Evolutionary conservation across 2,797 vertebrate genomes (phyloP), one percentile per base, ranked within the genome.

Genomic region (Bradypodion ventrale): DNA sequence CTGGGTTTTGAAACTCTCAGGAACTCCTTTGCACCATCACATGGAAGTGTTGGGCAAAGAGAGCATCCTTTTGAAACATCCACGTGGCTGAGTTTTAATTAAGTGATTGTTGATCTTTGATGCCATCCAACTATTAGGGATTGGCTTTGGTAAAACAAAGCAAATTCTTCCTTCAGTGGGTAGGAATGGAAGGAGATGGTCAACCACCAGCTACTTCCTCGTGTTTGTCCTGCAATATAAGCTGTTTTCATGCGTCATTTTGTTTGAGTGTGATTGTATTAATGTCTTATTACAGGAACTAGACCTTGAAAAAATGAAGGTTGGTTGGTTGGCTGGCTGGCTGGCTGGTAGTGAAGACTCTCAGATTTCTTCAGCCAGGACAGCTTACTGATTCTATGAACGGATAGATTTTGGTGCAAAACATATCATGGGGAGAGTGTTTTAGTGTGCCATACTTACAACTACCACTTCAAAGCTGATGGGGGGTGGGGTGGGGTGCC

Each of bases 91-190:
- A 25, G 5, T 75, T 87, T 74, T 82, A 83, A 35, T 84, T 23
- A 49, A 80, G 82, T 70, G 6, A 15, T 10, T 85, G 56, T 16
- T 42, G 6, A 37, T 60, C 21, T 27, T 76, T 87, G 88, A 62
- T 76, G 77, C 7, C 7, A 19, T 2, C 7, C 3, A 1, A 68
- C 86, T 84, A 56, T 27, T 78, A 68, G 81, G 79, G 65, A 75
- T 56, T 40, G 72, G 1, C 75, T 75, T 83, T 81, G 29, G 8
- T 37, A 46, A 72, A 74, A 40, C 13, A 52, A 52, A 74, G 40
- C 5, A 65, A 74, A 65, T 4, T 32, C 27, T 65, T 74, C 19
- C 29, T 1, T 0, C 74, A 85, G 42, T 42, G 27, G 27, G 46
- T 27, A 42, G 66, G 42, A 56, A 56, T 3, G 25, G 40, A 65